A percentile compares a stretch with the other conserved stretches of the same genome.
Conservation (phyloP, 2,797 vertebrate species). For the Helostoma temminkii region DNA sequence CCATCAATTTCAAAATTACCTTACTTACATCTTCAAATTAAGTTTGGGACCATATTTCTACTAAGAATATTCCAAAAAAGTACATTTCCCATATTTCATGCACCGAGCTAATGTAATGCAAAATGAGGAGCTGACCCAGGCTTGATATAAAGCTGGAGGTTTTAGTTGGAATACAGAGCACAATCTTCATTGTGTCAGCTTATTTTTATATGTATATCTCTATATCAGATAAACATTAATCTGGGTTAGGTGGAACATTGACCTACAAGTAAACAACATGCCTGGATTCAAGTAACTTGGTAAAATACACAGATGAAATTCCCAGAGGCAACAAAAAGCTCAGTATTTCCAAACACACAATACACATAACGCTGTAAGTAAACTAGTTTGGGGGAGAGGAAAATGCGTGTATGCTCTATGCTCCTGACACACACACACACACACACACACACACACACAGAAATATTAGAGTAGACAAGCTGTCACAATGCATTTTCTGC, state of each 20-base stretch:
- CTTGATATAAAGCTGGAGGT: conserved; percentile 42
- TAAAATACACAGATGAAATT: conserved; percentile 57
- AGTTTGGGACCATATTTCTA: too few species aligned
- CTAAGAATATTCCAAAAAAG: neutral
- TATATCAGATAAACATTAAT: conserved; percentile 49
- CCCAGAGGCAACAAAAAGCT: conserved; percentile 38
- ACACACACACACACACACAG: conserved; percentile 31
- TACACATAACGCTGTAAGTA: conserved; percentile 44
- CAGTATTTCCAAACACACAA: conserved; percentile 34
- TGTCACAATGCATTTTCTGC: conserved; percentile 73
- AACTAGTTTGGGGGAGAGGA: conserved; percentile 36
- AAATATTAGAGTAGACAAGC: conserved; percentile 69
- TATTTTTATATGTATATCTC: conserved; percentile 66
- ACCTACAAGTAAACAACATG: conserved; percentile 50
- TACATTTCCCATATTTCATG: conserved; percentile 8
- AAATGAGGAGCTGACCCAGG: conserved; percentile 27
- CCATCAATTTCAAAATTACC: too few species aligned
- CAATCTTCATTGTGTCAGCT: conserved; percentile 49
- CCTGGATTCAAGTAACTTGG: conserved; percentile 30
- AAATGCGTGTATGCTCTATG: conserved; percentile 37
- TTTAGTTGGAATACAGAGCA: conserved; percentile 48
- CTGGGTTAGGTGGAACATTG: conserved; percentile 12
- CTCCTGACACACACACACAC: conserved; percentile 13
- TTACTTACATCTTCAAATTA: neutral
- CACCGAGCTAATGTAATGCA: conserved; percentile 2